Evolutionary conservation across 2,113 vertebrate genomes (phyloP).

Genomic region (Maccullochella peelii): DNA sequence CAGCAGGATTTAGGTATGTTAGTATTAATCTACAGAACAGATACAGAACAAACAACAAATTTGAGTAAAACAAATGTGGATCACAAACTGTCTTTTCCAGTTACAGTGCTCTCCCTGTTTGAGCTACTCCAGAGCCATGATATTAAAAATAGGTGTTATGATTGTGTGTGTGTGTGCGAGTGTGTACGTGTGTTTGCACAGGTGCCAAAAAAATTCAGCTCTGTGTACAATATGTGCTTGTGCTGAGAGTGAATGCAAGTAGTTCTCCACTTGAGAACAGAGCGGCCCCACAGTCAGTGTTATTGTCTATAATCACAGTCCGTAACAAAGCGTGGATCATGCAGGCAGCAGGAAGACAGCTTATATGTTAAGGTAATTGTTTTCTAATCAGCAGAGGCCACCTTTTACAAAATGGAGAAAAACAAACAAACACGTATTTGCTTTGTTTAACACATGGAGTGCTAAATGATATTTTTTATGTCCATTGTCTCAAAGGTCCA

Average conservation of each 20-base stretch:
- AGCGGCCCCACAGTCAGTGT: constrained; percentile 30
- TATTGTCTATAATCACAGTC: constrained; percentile 44
- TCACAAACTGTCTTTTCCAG: constrained; percentile 17
- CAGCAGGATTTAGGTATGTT: background rate
- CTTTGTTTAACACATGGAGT: constrained; percentile 26
- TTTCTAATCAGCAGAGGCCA: constrained; percentile 14
- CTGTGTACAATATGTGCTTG: constrained; percentile 61
- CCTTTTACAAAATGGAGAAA: background rate
- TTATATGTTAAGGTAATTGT: background rate
- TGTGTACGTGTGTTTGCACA: constrained; percentile 57
- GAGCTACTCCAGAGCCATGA: constrained; percentile 35
- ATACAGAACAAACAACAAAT: background rate
- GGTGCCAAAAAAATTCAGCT: constrained; percentile 58
- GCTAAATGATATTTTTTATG: constrained; percentile 33
- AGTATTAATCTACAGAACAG: background rate
- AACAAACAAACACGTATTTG: constrained; percentile 7
- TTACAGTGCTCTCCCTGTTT: constrained; percentile 15
- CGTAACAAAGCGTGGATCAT: constrained; percentile 40
- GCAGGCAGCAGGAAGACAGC: constrained; percentile 11
- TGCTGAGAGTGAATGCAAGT: constrained; percentile 44
- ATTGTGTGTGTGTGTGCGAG: background rate
- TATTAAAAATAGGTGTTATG: constrained; percentile 53
- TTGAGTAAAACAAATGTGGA: constrained; percentile 2
- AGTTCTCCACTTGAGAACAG: constrained; percentile 56
- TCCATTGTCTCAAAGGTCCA: constrained; percentile 33